A percentile compares a stretch with the other conserved stretches of the same genome.
Evolutionary conservation across 2,113 vertebrate genomes (phyloP).

Genomic region (Callaeas wilsoni): DNA sequence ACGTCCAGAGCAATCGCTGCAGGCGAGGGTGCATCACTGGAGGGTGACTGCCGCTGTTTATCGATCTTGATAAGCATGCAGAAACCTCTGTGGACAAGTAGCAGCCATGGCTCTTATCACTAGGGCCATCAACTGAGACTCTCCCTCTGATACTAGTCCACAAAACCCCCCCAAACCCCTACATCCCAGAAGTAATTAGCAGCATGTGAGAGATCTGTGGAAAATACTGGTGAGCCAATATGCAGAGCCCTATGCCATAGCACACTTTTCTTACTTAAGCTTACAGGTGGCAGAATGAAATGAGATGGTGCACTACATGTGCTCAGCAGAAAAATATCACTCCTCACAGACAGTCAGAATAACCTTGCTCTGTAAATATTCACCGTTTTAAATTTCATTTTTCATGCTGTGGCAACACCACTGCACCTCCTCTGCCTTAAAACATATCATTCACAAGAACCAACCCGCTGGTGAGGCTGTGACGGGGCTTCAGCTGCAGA

Average conservation of each 20-base stretch:
- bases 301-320: background rate
- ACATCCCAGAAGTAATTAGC: background rate
- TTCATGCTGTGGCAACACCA: background rate
- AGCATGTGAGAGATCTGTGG: background rate
- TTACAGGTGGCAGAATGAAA: background rate
- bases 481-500: constrained; percentile 1
- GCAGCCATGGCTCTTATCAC: background rate
- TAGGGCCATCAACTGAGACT: background rate
- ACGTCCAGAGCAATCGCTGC: background rate
- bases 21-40: background rate
- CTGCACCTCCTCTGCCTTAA: background rate
- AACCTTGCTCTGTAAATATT: background rate
- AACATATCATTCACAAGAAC: background rate
- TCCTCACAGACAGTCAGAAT: background rate
- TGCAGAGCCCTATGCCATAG: background rate
- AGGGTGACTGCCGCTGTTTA: background rate
- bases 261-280: background rate
- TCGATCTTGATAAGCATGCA: background rate
- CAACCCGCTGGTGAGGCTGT: background rate
- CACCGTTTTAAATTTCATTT: background rate
- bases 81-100: background rate
- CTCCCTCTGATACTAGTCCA: background rate
- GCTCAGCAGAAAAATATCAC: background rate
- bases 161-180: rapidly evolving
- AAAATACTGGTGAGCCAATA: background rate